Evolutionary conservation across 1,140 invertebrate species (phyloP).

Genomic region (Stegodyphus dumicola): DNA sequence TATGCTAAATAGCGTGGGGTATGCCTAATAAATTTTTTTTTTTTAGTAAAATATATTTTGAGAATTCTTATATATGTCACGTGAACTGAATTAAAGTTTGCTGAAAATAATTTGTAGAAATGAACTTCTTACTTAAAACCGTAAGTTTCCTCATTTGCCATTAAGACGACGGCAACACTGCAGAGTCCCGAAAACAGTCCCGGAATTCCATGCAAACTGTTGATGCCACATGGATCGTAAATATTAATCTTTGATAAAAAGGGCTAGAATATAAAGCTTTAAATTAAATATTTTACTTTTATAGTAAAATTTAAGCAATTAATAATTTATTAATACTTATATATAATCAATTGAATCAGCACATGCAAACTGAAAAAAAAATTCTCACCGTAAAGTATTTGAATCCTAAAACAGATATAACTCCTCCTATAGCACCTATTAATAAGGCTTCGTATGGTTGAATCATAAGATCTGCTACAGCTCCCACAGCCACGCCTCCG

Average conservation of each 20-base stretch:
- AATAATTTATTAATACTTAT: neutral
- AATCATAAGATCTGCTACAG: slow-evolving; percentile 82
- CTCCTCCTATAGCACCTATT: slow-evolving; percentile 83
- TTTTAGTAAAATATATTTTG: too few species aligned
- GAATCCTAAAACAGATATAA: slow-evolving; percentile 87
- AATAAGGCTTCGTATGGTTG: slow-evolving; percentile 85
- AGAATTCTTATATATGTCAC: too few species aligned
- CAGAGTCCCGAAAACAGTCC: slow-evolving; percentile 85
- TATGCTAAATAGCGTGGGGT: too few species aligned
- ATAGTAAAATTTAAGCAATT: neutral
- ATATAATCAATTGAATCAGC: neutral
- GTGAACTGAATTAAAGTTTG: too few species aligned
- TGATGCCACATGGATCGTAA: slow-evolving; percentile 93
- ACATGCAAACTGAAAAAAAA: neutral
- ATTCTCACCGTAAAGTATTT: slow-evolving; percentile 80
- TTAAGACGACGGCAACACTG: slow-evolving; percentile 78
- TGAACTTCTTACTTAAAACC: slow-evolving; percentile 66
- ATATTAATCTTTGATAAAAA: slow-evolving; percentile 77
- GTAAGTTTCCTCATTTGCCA: slow-evolving; percentile 75
- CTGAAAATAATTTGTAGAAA: too few species aligned
- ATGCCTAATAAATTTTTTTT: too few species aligned
- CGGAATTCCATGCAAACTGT: slow-evolving; percentile 96
- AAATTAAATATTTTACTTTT: slow-evolving; percentile 9
- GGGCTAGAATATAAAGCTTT: slow-evolving; percentile 17
- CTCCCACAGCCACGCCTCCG: slow-evolving; percentile 76